Conservation (phyloP, 2,113 vertebrate genomes). For the Myanophis thanlyinensis region DNA sequence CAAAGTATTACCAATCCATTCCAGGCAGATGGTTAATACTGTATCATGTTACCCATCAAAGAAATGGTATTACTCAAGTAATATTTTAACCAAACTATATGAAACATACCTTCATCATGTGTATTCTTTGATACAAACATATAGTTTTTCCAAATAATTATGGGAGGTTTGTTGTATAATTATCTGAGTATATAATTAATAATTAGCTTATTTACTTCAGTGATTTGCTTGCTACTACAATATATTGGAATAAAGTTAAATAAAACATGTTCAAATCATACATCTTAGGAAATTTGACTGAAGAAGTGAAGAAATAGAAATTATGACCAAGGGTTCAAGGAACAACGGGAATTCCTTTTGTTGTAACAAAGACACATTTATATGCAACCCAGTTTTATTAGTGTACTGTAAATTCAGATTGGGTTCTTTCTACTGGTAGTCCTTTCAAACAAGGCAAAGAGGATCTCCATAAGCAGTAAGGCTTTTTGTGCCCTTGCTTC, state of each 20-base stretch:
- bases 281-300: conserved; percentile 38
- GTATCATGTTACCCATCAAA: neutral
- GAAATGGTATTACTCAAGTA: neutral
- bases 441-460: neutral
- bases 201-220: conserved; percentile 38
- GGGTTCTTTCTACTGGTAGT: neutral
- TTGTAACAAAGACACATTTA: neutral
- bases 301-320: conserved; percentile 16
- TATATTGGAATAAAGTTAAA: conserved; percentile 35
- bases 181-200: neutral
- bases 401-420: neutral
- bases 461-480: neutral
- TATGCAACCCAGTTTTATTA: neutral
- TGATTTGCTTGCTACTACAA: conserved; percentile 25
- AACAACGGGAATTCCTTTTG: neutral
- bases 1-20: neutral
- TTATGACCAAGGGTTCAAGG: conserved; percentile 32
- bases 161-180: conserved; percentile 5
- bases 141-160: conserved; percentile 16
- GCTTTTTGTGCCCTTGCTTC: neutral
- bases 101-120: neutral
- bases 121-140: neutral
- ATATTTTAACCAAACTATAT: neutral
- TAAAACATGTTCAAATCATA: conserved; percentile 31
- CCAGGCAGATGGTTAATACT: neutral